A percentile compares a stretch with the other conserved stretches of the same genome.
phyloP scores from a whole-genome alignment of 2,113 vertebrate genomes.

The Formicarius rufipectus region DNA sequence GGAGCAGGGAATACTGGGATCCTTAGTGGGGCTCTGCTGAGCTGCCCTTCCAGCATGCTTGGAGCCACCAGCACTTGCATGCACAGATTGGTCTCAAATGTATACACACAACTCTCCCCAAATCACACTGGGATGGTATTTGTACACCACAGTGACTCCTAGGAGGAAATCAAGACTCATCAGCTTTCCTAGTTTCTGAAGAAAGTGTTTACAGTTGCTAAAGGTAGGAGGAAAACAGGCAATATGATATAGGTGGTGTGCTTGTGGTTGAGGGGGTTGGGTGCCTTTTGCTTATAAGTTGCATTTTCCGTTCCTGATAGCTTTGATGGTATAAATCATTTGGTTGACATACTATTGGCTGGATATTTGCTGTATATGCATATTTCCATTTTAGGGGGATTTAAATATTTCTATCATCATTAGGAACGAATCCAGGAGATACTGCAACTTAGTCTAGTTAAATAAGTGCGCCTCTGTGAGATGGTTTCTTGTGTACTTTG shows the following conservation, averaged over 20 bases:
- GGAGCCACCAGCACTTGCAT: fast-evolving
- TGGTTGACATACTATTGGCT: neutral
- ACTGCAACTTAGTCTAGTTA: neutral
- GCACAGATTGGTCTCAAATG: neutral
- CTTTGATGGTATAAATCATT: neutral
- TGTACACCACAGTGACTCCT: neutral
- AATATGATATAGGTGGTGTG: fast-evolving
- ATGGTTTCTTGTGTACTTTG: neutral
- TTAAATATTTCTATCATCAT: neutral
- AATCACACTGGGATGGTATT: neutral
- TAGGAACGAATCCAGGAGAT: neutral
- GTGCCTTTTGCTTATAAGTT: neutral
- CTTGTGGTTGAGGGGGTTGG: fast-evolving
- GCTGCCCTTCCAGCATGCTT: neutral
- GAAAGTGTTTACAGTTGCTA: neutral
- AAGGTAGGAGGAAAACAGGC: neutral
- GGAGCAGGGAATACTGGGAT: fast-evolving
- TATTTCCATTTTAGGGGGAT: neutral
- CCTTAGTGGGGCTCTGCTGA: fast-evolving
- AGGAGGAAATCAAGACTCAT: neutral
- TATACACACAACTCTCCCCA: fast-evolving
- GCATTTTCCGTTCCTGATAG: neutral
- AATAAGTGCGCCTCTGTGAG: neutral
- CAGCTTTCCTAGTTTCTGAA: neutral
- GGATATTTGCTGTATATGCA: neutral